Conservation (phyloP, 2,888 invertebrate genomes). For the Diarsia dahlii region DNA sequence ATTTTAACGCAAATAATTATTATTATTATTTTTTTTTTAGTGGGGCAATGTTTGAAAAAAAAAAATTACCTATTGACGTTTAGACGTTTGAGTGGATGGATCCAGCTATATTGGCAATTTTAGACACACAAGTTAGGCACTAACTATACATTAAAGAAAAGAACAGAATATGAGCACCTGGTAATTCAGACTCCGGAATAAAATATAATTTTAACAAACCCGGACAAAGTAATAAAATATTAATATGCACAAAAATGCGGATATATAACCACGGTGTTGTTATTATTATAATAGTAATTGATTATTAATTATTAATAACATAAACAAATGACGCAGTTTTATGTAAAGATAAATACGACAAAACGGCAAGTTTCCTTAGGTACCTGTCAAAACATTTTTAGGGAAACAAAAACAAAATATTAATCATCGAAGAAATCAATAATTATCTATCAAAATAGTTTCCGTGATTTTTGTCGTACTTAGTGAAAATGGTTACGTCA, state of each 20-base stretch:
- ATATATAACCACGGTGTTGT: background rate
- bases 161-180: too few species aligned
- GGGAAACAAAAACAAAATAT: background rate
- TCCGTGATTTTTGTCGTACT: background rate
- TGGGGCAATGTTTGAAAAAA: too few species aligned
- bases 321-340: constrained; percentile 12
- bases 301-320: constrained; percentile 28
- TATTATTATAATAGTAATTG: constrained; percentile 11
- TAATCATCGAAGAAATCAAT: background rate
- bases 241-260: constrained; percentile 29
- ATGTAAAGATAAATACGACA: background rate
- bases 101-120: too few species aligned
- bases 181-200: too few species aligned
- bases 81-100: too few species aligned
- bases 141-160: too few species aligned
- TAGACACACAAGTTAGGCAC: too few species aligned
- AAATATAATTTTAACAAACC: background rate
- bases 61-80: too few species aligned
- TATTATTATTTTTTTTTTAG: too few species aligned
- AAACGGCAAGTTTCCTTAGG: background rate
- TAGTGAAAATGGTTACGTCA: background rate
- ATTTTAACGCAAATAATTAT: too few species aligned
- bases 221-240: background rate
- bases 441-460: background rate
- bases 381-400: background rate